Evolutionary conservation across 2,888 invertebrate genomes (phyloP), one percentile per base, ranked within the genome.

Genomic region (Lepidocyrtoides sp.): DNA sequence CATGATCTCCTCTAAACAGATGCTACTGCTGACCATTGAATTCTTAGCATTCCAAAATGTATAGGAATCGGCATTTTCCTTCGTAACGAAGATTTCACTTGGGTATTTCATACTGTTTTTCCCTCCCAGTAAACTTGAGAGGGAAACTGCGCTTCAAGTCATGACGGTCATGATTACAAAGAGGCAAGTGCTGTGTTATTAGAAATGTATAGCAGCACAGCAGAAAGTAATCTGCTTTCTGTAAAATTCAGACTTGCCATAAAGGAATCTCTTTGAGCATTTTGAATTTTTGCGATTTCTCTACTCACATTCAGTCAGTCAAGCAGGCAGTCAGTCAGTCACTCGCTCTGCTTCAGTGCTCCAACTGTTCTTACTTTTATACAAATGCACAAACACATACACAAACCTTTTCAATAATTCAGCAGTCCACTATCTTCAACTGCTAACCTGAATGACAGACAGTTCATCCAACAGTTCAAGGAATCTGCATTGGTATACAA

Each of bases 41-140:
- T 91, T 85, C 81, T 86, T 91, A 69, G 72, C 85, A 81, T 85
- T 86, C 86, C 86, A 54, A 84, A 88, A 77, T 90, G 84, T 63
- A 26, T 66, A 41, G 85, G 81, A 79, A 85, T 86, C 81, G 85
- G 91, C 91, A 91, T 86, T 57, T 85, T 41, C 41, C 66, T 54
- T 23, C n/a, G 51, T 72, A 17, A 14, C 17, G n/a, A 23, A 23
- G 23, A 48, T 23, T 32, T 51, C 57, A 54, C 23, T 26, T 17
- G 54, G 57, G n/a, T 57, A 51, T 77, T 77, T 77, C 29, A 10
- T 44, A 26, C 3, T 48, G 1, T 75, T 7, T 77, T 32, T 48
- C 2, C 12, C n/a, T 66, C 66, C 5, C 20, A 26, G 12, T 26
- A 60, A 23, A 14, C 60, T 23, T 14, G 26, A 20, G 26, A 60